A percentile compares a stretch with the other conserved stretches of the same genome.
Evolutionary conservation across 2,113 vertebrate species (phyloP).

Genomic region (Mormoops blainvillei): DNA sequence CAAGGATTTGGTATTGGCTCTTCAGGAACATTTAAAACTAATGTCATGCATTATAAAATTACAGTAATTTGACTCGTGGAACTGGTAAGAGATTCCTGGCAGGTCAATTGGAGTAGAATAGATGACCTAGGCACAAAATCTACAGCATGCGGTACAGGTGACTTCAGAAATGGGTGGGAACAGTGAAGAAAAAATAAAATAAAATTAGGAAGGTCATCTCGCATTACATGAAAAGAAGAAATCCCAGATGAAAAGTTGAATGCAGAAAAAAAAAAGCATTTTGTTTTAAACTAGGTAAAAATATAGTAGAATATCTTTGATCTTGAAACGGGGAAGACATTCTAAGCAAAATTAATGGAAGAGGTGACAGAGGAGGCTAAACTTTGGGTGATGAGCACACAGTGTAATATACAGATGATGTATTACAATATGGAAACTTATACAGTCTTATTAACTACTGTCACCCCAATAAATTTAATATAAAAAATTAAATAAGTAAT

Average conservation of each 20-base stretch:
- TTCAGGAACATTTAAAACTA: conserved; percentile 1
- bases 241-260: neutral
- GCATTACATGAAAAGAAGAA: neutral
- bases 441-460: neutral
- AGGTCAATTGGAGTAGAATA: neutral
- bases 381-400: neutral
- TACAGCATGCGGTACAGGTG: neutral
- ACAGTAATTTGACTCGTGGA: neutral
- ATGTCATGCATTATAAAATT: neutral
- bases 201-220: neutral
- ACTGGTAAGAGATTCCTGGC: neutral
- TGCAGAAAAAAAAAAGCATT: neutral
- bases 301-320: neutral
- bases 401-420: neutral
- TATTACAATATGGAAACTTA: neutral
- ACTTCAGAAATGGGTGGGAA: neutral
- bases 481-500: neutral
- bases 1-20: neutral
- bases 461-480: neutral
- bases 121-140: neutral
- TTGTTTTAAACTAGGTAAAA: neutral
- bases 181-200: neutral
- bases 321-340: neutral
- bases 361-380: neutral
- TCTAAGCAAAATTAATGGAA: conserved; percentile 7